phyloP scores from a whole-genome alignment of 2,888 invertebrate genomes.

The Euclidia mi region DNA sequence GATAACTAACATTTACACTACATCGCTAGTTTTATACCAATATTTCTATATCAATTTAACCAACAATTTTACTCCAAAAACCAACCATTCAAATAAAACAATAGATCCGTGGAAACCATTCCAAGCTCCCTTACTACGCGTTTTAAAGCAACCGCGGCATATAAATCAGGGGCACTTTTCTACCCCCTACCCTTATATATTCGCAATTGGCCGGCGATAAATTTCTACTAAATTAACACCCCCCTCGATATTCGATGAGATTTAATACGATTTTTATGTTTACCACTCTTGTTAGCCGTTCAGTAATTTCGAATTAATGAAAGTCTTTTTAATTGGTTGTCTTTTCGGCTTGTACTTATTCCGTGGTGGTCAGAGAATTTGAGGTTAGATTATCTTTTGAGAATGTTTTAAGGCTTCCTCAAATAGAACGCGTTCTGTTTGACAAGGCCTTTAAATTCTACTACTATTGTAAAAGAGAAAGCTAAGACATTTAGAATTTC shows the following conservation, averaged over 20 bases:
- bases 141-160: constrained; percentile 57
- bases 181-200: constrained; percentile 70
- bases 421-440: no score
- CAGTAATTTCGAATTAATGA: constrained; percentile 35
- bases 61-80: no score
- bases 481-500: no score
- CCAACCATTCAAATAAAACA: background rate
- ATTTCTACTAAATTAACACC: constrained; percentile 75
- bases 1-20: no score
- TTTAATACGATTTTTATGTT: constrained; percentile 59
- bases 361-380: no score
- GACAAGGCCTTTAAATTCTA: no score
- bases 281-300: constrained; percentile 26
- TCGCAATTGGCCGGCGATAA: constrained; percentile 73
- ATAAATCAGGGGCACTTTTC: constrained; percentile 74
- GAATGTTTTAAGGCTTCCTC: no score
- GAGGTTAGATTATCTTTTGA: no score
- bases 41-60: no score
- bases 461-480: no score
- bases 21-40: no score
- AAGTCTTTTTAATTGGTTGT: constrained; percentile 13
- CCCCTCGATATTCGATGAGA: constrained; percentile 59
- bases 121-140: constrained; percentile 29
- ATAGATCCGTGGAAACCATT: constrained; percentile 6
- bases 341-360: background rate